Percentiles rank a stretch among this genome's conserved stretches.
Evolutionary conservation across 2,113 vertebrate species (phyloP).

Genomic region (Clinocottus analis): DNA sequence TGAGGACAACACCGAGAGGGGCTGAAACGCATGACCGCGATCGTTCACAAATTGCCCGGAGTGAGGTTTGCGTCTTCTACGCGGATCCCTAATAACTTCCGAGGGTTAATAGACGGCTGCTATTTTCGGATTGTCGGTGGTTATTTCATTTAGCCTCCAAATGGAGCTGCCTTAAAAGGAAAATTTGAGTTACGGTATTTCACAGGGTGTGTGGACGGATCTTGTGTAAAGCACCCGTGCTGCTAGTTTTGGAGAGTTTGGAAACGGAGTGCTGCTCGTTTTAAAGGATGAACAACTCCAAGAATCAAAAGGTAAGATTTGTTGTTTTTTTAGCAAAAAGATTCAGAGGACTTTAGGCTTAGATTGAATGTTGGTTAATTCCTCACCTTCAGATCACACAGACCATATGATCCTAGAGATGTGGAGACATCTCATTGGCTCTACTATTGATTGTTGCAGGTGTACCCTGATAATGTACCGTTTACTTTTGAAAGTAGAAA

Average conservation of each 20-base stretch:
- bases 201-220: constrained; percentile 44
- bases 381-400: constrained; percentile 13
- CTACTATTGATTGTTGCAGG: constrained; percentile 5
- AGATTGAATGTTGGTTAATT: constrained; percentile 4
- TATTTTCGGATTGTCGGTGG: constrained; percentile 1
- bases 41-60: constrained; percentile 22
- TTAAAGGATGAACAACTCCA: constrained; percentile 79
- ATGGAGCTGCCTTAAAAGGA: constrained; percentile 35
- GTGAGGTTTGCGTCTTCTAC: constrained; percentile 7
- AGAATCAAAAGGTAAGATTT: constrained; percentile 78
- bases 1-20: constrained; percentile 48
- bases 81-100: constrained; percentile 53
- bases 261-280: constrained; percentile 19
- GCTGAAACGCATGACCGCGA: constrained; percentile 55
- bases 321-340: background rate
- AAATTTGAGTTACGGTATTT: constrained; percentile 64
- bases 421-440: background rate
- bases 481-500: background rate
- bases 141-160: background rate
- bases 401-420: background rate
- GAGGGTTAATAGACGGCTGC: background rate
- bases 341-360: background rate
- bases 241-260: constrained; percentile 72
- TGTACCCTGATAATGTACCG: background rate
- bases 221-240: constrained; percentile 64